Evolutionary conservation across 2,888 invertebrate genomes (phyloP), one percentile per base, ranked within the genome.

Genomic region (Pegoplata infirma): DNA sequence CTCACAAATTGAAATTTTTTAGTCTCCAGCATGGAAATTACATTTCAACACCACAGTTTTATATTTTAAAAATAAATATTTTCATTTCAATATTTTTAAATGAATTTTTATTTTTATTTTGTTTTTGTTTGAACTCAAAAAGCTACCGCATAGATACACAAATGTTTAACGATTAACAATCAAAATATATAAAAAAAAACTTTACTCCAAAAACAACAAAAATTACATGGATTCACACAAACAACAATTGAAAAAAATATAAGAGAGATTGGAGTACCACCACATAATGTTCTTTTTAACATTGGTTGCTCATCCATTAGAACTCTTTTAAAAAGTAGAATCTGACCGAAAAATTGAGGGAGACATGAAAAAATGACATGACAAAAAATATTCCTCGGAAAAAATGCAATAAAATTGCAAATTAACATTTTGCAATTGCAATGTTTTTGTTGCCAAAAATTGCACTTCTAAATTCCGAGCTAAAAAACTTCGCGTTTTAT

Each of bases 91-190:
- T 47, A 47, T 47, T 47, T 12, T 49, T 49, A 5, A n/a, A 49
- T 12, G 12, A 12, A 12, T 5, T 49, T 49, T 21, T 17, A 8
- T 49, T 14, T 17, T 14, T 53, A 5, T 44, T 51, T 16, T 12
- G 12, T 7, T 51, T 25, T 19, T 7, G n/a, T 25, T 19, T 7
- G n/a, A 23, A 53, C 8, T 66, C 44, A 56, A 78, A 73, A 75
- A 67, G 81, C 81, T 81, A 76, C 79, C 81, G 81, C 82, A 79
- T 79, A 81, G 81, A 82, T 82, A 81, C 80, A 82, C 79, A 82
- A 82, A 76, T 79, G 77, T 71, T 79, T 75, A 75, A 75, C 79
- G 82, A 80, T 81, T 81, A 73, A 79, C 40, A 67, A 44, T 36
- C 46, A 44, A 14, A 46, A 61, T 59, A 72, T 71, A 63, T 17